phyloP scores from a whole-genome alignment of 92 coral and sea anemone species.

The Diadumene lineata region DNA sequence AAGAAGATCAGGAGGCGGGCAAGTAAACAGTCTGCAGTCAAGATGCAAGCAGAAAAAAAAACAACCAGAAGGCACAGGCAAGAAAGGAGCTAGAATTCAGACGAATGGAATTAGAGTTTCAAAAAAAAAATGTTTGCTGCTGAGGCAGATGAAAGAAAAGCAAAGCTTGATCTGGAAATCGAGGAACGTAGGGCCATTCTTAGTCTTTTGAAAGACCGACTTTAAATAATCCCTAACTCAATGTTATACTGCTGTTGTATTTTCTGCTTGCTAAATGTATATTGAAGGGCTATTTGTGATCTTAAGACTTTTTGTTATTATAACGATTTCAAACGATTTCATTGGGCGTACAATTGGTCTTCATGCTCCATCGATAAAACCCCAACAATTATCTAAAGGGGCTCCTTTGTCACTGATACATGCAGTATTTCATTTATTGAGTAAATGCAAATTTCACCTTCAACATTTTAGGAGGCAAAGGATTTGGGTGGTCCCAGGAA shows the following conservation, averaged over 20 bases:
- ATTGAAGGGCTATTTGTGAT: neutral
- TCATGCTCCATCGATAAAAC: slow-evolving; percentile 62
- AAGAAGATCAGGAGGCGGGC: slow-evolving; percentile 24
- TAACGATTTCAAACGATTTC: neutral
- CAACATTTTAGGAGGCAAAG: too few relatives aligned
- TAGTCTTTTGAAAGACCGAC: slow-evolving; percentile 33
- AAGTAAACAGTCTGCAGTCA: slow-evolving; percentile 36
- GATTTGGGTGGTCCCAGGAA: too few relatives aligned
- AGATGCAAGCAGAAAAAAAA: slow-evolving; percentile 43
- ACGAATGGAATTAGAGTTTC: slow-evolving; percentile 39
- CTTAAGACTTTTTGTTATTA: neutral
- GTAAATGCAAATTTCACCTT: too few relatives aligned
- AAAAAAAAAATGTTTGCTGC: slow-evolving; percentile 30
- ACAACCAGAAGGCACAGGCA: slow-evolving; percentile 28
- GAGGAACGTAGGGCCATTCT: slow-evolving; percentile 60
- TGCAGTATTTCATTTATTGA: too few relatives aligned
- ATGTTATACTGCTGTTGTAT: neutral
- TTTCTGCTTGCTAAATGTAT: neutral
- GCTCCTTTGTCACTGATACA: slow-evolving; percentile 58
- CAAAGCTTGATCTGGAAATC: slow-evolving; percentile 43
- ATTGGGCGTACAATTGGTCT: slow-evolving; percentile 52
- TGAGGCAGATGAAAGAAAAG: slow-evolving; percentile 47
- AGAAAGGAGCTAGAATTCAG: slow-evolving; percentile 44
- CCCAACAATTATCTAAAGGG: slow-evolving; percentile 62
- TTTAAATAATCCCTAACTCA: slow-evolving; percentile 10